phyloP scores from a whole-genome alignment of 1,140 invertebrate species.

The Lepidurus packardi region DNA sequence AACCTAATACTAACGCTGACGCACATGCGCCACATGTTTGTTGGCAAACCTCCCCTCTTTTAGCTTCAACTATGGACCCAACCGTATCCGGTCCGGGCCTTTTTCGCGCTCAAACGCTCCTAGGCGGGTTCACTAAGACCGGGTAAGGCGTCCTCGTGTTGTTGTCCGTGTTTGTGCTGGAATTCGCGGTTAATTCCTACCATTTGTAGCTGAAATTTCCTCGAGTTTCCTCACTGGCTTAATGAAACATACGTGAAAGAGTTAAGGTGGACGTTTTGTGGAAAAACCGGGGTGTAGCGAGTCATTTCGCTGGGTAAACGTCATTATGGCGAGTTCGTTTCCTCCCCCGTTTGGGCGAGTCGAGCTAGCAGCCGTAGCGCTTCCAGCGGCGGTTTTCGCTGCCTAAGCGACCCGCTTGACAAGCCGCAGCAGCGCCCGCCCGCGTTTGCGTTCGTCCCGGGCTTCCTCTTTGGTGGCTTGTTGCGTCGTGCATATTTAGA shows the following conservation, averaged over 20 bases:
- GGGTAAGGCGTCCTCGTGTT: slow-evolving; percentile 1
- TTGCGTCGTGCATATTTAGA: slow-evolving; percentile 21
- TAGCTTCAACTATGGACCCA: neutral
- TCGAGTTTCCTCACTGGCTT: too few species aligned
- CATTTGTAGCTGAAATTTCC: neutral
- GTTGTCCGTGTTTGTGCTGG: neutral
- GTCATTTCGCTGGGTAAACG: neutral
- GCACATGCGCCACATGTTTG: neutral
- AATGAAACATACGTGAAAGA: too few species aligned
- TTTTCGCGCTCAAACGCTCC: slow-evolving; percentile 9
- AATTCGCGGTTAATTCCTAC: neutral
- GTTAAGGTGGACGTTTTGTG: neutral
- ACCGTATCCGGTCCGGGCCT: slow-evolving; percentile 1
- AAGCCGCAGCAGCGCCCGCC: slow-evolving; percentile 16
- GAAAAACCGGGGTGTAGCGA: neutral
- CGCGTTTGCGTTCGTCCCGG: slow-evolving; percentile 20
- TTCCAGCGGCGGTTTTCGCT: neutral
- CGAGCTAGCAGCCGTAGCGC: neutral
- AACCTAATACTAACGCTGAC: neutral
- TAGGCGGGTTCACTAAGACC: neutral
- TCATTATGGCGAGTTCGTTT: neutral
- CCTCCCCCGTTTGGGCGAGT: slow-evolving; percentile 10
- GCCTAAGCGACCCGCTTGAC: neutral
- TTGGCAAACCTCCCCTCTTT: neutral
- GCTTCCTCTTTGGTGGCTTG: slow-evolving; percentile 17